Conservation (phyloP, 2,888 invertebrate species). For the Dioctria rufipes region DNA sequence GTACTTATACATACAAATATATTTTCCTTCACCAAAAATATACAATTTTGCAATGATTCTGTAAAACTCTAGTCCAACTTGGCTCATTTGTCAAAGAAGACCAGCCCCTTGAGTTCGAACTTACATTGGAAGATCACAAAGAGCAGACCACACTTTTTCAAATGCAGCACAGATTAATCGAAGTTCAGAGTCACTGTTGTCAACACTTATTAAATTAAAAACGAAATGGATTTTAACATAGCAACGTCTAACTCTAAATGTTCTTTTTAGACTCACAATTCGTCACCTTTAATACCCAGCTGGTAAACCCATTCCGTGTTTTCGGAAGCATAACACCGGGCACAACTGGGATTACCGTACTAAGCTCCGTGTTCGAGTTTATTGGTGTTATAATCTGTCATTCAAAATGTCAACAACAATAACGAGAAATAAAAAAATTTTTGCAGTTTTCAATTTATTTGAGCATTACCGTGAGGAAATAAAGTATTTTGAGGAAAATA, state of each 20-base stretch:
- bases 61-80: conserved; percentile 91
- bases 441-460: too few relatives aligned
- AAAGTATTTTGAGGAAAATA: too few relatives aligned
- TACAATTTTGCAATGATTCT: conserved; percentile 65
- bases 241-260: conserved; percentile 17
- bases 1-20: too few relatives aligned
- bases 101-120: conserved; percentile 89
- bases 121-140: conserved; percentile 92
- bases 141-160: conserved; percentile 92
- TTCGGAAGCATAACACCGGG: too few relatives aligned
- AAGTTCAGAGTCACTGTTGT: conserved; percentile 86
- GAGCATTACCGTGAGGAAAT: too few relatives aligned
- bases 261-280: conserved; percentile 79
- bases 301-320: too few relatives aligned
- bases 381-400: too few relatives aligned
- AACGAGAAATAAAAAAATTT: too few relatives aligned
- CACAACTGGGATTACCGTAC: too few relatives aligned
- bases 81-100: conserved; percentile 87
- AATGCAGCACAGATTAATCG: conserved; percentile 96
- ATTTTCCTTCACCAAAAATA: too few relatives aligned
- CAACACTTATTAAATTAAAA: conserved; percentile 78
- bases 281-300: conserved; percentile 88
- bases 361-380: too few relatives aligned
- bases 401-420: too few relatives aligned
- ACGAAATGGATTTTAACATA: conserved; percentile 44